Percentiles rank a stretch among this genome's conserved stretches.
Evolutionary conservation across 2,113 vertebrate genomes (phyloP).

Genomic region (Triplophysa siluroides): DNA sequence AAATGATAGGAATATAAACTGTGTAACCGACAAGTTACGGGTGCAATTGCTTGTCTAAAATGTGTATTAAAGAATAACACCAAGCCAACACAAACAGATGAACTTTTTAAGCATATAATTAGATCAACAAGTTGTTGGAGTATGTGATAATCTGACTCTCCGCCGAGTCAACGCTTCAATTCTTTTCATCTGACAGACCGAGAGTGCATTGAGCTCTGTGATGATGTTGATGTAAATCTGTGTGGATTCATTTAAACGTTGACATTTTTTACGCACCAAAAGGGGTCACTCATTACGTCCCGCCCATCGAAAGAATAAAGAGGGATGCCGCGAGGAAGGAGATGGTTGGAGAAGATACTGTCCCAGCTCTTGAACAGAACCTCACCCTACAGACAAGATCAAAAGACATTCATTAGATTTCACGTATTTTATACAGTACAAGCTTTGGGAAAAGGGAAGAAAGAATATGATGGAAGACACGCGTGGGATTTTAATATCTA

Average conservation of each 20-base stretch:
- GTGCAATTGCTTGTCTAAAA: neutral
- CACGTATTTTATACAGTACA: neutral
- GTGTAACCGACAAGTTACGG: neutral
- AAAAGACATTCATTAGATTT: conserved; percentile 8
- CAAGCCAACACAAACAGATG: neutral
- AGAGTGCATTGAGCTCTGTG: neutral
- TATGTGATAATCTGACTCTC: neutral
- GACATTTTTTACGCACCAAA: conserved; percentile 80
- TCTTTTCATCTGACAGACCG: neutral
- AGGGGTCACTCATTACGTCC: conserved; percentile 85
- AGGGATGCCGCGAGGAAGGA: conserved; percentile 78
- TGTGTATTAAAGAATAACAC: neutral
- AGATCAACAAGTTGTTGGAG: neutral
- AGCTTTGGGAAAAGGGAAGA: neutral
- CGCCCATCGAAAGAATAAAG: conserved; percentile 97
- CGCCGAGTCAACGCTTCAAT: neutral
- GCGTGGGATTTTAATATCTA: neutral
- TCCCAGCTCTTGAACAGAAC: conserved; percentile 89
- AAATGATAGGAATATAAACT: neutral
- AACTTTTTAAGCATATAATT: neutral
- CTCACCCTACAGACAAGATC: conserved; percentile 77
- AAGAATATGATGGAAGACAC: neutral
- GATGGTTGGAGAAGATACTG: conserved; percentile 83
- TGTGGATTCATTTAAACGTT: neutral
- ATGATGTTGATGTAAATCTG: neutral